These are phyloP conservation scores for Drosophila helvetica DNA, from an alignment of 2,888 invertebrate species.

Conservation along the genomic window DNA sequence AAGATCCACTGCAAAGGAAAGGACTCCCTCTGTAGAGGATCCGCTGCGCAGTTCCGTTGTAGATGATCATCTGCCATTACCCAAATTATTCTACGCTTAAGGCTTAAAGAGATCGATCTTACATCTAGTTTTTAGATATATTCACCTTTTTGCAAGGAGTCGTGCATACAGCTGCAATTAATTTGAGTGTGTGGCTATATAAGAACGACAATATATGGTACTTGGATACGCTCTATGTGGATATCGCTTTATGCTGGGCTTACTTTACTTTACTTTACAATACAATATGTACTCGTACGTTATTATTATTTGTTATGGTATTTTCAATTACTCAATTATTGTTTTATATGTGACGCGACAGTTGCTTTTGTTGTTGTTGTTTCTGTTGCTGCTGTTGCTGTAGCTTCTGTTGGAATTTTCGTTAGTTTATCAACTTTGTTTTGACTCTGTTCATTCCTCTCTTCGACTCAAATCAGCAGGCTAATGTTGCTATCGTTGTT, in stretches of 20 bases:
- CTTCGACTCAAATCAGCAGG: background rate
- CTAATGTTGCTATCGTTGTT: slow-evolving; percentile 43
- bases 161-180: slow-evolving; percentile 78
- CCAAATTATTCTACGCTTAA: slow-evolving; percentile 32
- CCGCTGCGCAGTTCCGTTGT: background rate
- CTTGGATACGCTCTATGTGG: slow-evolving; percentile 31
- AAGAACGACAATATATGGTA: slow-evolving; percentile 54
- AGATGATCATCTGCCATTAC: slow-evolving; percentile 1
- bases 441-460: slow-evolving; percentile 11
- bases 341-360: slow-evolving; percentile 46
- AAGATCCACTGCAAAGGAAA: background rate
- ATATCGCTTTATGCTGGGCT: slow-evolving; percentile 25
- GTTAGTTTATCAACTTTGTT: slow-evolving; percentile 11
- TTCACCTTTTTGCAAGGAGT: slow-evolving; percentile 78
- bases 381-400: slow-evolving; percentile 22
- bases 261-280: slow-evolving; percentile 20
- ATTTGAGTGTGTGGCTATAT: slow-evolving; percentile 67
- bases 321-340: slow-evolving; percentile 48
- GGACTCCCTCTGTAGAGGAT: background rate
- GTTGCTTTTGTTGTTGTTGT: slow-evolving; percentile 45
- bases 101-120: slow-evolving; percentile 36
- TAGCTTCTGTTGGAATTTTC: slow-evolving; percentile 23
- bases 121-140: slow-evolving; percentile 59
- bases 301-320: slow-evolving; percentile 37
- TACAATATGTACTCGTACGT: slow-evolving; percentile 18